A percentile compares a stretch with the other conserved stretches of the same genome.
These are phyloP conservation scores for Synergus umbraculus DNA, from an alignment of 2,888 invertebrate genomes.

Conservation along the genomic window DNA sequence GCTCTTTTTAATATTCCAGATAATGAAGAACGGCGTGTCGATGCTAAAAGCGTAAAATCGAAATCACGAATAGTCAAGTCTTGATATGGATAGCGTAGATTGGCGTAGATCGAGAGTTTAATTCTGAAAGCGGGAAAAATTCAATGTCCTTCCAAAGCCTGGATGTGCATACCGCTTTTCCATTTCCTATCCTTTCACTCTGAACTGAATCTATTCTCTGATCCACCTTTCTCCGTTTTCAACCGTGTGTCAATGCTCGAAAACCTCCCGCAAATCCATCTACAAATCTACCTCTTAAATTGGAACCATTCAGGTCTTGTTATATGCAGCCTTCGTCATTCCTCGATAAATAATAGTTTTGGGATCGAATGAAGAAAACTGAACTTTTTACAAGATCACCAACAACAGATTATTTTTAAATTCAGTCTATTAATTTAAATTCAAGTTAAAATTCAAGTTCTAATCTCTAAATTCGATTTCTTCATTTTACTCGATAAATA, in stretches of 20 bases:
- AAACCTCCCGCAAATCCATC: constrained; percentile 24
- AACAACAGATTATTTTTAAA: neutral
- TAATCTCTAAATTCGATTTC: too few species aligned
- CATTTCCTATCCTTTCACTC: constrained; percentile 57
- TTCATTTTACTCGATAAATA: too few species aligned
- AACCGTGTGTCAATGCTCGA: constrained; percentile 25
- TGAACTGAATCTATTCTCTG: constrained; percentile 56
- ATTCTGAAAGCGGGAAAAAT: constrained; percentile 64
- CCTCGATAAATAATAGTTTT: neutral
- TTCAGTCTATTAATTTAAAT: too few species aligned
- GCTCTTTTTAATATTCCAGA: neutral
- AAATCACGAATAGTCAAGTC: constrained; percentile 57
- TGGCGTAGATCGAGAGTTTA: constrained; percentile 57
- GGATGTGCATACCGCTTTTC: constrained; percentile 59
- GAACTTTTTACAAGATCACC: neutral
- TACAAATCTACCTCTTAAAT: constrained; percentile 36
- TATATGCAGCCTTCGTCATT: neutral
- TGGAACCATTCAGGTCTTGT: constrained; percentile 15
- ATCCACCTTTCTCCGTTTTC: constrained; percentile 38
- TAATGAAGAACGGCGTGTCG: constrained; percentile 42
- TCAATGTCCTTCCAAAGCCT: constrained; percentile 55
- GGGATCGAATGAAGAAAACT: neutral
- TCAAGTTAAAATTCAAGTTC: too few species aligned
- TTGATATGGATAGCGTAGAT: constrained; percentile 57
- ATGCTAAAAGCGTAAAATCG: constrained; percentile 59